Evolutionary conservation across 1,140 invertebrate genomes (phyloP).

Genomic region (Melanaphis sacchari): DNA sequence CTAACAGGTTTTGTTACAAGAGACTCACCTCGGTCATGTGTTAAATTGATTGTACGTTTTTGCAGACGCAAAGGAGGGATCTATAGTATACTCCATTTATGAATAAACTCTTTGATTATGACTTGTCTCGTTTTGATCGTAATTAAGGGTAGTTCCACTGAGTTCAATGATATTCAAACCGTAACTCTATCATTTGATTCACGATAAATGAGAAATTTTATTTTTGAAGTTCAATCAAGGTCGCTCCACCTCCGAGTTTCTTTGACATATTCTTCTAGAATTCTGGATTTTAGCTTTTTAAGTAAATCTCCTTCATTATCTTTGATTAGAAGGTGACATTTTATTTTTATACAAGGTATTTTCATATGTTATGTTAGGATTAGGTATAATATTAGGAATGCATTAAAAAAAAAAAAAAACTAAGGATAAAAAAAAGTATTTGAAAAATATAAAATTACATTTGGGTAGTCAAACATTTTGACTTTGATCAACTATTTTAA

Average conservation of each 20-base stretch:
- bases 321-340: neutral
- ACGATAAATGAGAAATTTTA: neutral
- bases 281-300: too few relatives aligned
- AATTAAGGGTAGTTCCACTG: neutral
- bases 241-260: neutral
- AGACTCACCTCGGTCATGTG: too few relatives aligned
- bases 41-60: too few relatives aligned
- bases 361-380: neutral
- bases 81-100: neutral
- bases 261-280: neutral
- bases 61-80: neutral
- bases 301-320: fast-evolving
- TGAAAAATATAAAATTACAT: neutral
- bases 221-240: neutral
- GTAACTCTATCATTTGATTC: neutral
- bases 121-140: neutral
- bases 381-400: neutral
- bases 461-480: neutral
- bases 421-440: neutral
- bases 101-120: neutral
- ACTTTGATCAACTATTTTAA: neutral
- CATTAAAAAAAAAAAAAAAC: too few relatives aligned
- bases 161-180: neutral
- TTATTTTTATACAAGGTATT: neutral
- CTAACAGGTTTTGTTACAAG: neutral